phyloP scores from a whole-genome alignment of 64 coral and sea anemone genomes.

The Dendrophyllia cribrosa region DNA sequence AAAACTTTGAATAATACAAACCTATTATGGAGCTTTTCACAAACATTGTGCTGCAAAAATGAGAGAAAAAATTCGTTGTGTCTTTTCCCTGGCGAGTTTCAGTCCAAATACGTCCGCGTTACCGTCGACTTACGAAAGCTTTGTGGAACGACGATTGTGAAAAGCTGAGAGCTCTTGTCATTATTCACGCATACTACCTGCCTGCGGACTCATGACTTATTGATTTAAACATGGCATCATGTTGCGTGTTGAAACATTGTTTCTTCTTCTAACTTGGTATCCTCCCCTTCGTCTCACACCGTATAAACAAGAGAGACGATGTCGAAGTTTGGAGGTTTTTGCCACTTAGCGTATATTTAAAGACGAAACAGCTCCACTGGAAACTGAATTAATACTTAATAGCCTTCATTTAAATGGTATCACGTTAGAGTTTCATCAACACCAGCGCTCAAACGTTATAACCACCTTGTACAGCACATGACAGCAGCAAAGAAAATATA shows the following conservation, averaged over 20 bases:
- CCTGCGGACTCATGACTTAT: conserved; percentile 42
- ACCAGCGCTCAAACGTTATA: no score
- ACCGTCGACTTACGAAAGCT: neutral
- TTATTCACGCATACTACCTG: neutral
- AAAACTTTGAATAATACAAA: neutral
- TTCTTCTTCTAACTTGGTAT: neutral
- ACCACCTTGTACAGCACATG: no score
- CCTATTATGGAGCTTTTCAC: conserved; percentile 44
- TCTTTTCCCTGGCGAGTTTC: neutral
- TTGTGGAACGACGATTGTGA: neutral
- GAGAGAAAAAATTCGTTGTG: neutral
- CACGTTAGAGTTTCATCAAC: no score
- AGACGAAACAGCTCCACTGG: no score
- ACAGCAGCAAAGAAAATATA: no score
- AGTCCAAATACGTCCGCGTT: neutral
- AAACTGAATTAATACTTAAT: no score
- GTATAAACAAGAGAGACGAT: neutral
- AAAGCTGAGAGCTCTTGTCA: neutral
- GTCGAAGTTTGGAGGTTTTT: no score
- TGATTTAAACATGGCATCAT: conserved; percentile 21
- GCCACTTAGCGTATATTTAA: no score
- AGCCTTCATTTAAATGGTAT: no score
- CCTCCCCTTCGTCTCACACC: neutral
- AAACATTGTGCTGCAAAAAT: neutral
- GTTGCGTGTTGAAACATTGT: neutral